Evolutionary conservation across 2,888 invertebrate species (phyloP), one percentile per base, ranked within the genome.

Genomic region (Hydrotaea cyrtoneurina): DNA sequence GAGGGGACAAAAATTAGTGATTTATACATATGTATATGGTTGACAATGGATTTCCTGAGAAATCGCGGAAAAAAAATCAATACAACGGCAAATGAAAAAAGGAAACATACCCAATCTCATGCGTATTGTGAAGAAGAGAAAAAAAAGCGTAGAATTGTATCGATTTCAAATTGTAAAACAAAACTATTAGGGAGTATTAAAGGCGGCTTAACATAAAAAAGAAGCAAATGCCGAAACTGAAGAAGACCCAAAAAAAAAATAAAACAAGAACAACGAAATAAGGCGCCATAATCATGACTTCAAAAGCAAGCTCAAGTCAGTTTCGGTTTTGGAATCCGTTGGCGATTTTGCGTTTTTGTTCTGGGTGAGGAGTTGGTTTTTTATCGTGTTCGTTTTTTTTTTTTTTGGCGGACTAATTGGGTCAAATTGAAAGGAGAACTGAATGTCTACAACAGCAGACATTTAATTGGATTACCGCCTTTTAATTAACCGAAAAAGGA

Each of bases 381-480:
- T n/a, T n/a, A n/a, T n/a, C n/a, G n/a, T n/a, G n/a, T n/a, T n/a
- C n/a, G n/a, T n/a, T n/a, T n/a, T n/a, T n/a, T n/a, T n/a, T 72
- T 75, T 21, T 77, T 71, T 66, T 78, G 76, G 57, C 78, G 55
- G 78, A 66, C 90, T 91, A 90, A 91, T 90, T 90, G 90, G 90
- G 90, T 90, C 91, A 90, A 89, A 87, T 74, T 80, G 57, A 86
- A 46, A 46, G 69, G 43, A 21, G 43, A 66, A 11, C 66, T 66
- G 39, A 19, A 19, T 43, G 19, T 0, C 26, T 1, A 77, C 31
- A 4, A 39, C 23, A 55, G 2, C 64, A 85, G 86, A 81, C 73
- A 87, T 89, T 89, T 91, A 90, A 90, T 91, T 91, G 90, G 91
- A 89, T 90, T 90, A 89, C 90, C 91, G 91, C 90, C 89, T 89